A percentile compares a stretch with the other conserved stretches of the same genome.
Conservation (phyloP, 2,797 vertebrate species). For the Chelon labrosus region DNA sequence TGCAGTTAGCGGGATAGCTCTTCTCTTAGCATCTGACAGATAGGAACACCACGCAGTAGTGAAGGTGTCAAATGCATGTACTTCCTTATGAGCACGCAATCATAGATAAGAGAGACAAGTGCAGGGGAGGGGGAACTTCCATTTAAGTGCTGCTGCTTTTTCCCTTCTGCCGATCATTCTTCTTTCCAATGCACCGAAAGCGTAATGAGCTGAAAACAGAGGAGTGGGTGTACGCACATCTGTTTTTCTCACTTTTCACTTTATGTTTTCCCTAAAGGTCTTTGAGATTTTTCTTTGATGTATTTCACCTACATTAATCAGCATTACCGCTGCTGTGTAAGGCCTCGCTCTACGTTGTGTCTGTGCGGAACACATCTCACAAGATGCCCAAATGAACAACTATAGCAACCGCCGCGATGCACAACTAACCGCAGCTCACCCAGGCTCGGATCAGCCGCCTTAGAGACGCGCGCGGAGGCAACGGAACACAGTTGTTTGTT, state of each 20-base stretch:
- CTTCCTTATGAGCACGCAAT: slow-evolving; percentile 27
- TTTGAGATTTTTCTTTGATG: slow-evolving; percentile 62
- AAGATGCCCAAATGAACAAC: slow-evolving; percentile 51
- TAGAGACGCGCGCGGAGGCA: slow-evolving; percentile 22
- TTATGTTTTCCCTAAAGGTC: slow-evolving; percentile 59
- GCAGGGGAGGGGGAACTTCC: slow-evolving; percentile 41
- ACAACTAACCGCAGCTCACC: slow-evolving; percentile 10
- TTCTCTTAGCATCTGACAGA: slow-evolving; percentile 8
- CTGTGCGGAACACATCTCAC: slow-evolving; percentile 69
- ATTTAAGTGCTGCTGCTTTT: slow-evolving; percentile 32
- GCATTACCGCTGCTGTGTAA: slow-evolving; percentile 56
- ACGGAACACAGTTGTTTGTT: slow-evolving; percentile 47
- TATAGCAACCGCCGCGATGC: slow-evolving; percentile 32
- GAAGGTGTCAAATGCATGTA: slow-evolving; percentile 19
- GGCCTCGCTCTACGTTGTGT: slow-evolving; percentile 26
- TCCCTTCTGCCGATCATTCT: slow-evolving; percentile 35
- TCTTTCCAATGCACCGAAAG: slow-evolving; percentile 38
- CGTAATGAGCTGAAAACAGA: slow-evolving; percentile 63
- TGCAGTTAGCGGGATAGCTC: slow-evolving; percentile 5
- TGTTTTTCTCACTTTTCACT: slow-evolving; percentile 53
- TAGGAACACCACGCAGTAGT: slow-evolving; percentile 11
- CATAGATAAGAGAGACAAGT: slow-evolving; percentile 24
- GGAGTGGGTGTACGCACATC: slow-evolving; percentile 64
- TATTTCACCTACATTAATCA: slow-evolving; percentile 67
- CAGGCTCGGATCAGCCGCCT: slow-evolving; percentile 15